phyloP scores from a whole-genome alignment of 2,797 vertebrate species.

The Microcaecilia unicolor region DNA sequence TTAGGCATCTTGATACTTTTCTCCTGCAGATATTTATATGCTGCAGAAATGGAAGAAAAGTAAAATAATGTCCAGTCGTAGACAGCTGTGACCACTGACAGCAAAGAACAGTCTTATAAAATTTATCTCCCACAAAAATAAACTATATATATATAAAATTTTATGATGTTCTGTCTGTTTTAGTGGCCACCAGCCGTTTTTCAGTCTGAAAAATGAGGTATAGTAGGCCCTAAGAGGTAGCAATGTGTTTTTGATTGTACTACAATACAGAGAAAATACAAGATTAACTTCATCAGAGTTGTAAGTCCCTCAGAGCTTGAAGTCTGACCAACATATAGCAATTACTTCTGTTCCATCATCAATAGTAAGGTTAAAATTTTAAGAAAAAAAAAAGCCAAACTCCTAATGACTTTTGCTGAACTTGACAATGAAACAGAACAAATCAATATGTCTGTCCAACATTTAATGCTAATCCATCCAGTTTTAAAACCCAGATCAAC shows the following conservation, averaged over 20 bases:
- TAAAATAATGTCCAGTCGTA: slow-evolving; percentile 81
- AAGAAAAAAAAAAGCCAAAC: slow-evolving; percentile 11
- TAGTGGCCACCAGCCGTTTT: slow-evolving; percentile 74
- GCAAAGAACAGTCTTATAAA: slow-evolving; percentile 84
- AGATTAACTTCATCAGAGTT: slow-evolving; percentile 61
- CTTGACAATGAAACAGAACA: slow-evolving; percentile 21
- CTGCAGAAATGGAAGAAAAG: slow-evolving; percentile 71
- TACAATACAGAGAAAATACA: slow-evolving; percentile 71
- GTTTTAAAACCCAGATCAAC: slow-evolving; percentile 22
- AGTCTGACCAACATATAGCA: slow-evolving; percentile 39
- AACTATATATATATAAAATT: slow-evolving; percentile 84
- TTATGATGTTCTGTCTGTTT: slow-evolving; percentile 80
- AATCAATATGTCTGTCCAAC: slow-evolving; percentile 18
- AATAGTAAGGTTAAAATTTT: slow-evolving; percentile 45
- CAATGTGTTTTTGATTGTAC: slow-evolving; percentile 88
- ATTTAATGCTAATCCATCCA: slow-evolving; percentile 11
- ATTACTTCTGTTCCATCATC: slow-evolving; percentile 44
- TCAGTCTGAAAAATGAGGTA: slow-evolving; percentile 90
- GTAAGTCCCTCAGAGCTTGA: slow-evolving; percentile 57
- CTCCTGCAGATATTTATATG: slow-evolving; percentile 63
- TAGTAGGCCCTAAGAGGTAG: slow-evolving; percentile 92
- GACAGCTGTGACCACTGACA: slow-evolving; percentile 67
- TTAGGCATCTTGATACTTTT: slow-evolving; percentile 53
- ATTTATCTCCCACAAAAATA: slow-evolving; percentile 89
- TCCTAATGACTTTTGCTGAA: slow-evolving; percentile 1